Conservation (phyloP, 2,113 vertebrate genomes). For the Apus apus region DNA sequence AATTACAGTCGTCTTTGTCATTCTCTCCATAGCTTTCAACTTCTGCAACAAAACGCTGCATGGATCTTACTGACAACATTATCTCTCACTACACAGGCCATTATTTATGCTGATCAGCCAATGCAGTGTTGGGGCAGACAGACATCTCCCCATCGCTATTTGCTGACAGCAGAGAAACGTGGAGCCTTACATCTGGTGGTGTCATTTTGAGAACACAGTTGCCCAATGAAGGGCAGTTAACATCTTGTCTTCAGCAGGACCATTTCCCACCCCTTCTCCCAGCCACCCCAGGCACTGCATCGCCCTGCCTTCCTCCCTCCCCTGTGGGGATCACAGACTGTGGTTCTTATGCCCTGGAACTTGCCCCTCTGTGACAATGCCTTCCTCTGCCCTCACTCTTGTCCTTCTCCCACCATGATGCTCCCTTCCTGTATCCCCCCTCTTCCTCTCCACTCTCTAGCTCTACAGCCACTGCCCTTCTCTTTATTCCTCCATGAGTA, state of each 20-base stretch:
- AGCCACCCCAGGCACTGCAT: background rate
- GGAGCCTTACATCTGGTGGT: accelerated
- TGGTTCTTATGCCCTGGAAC: background rate
- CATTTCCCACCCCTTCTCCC: background rate
- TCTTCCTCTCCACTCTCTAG: background rate
- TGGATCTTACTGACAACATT: background rate
- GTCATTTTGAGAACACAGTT: accelerated
- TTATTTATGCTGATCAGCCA: background rate
- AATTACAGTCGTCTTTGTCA: background rate
- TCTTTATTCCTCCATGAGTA: background rate
- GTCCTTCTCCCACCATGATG: background rate
- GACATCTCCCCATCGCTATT: background rate
- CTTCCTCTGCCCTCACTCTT: background rate
- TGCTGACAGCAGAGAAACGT: background rate
- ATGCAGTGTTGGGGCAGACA: background rate
- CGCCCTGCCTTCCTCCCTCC: background rate
- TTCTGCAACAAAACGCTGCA: background rate
- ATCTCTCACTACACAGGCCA: background rate
- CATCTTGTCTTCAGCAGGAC: background rate
- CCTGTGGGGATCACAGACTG: background rate
- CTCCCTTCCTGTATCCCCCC: background rate
- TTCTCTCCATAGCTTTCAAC: slow-evolving; percentile 10
- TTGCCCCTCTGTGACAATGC: accelerated
- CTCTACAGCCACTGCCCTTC: background rate
- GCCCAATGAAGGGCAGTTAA: background rate